phyloP scores from a whole-genome alignment of 1,140 invertebrate genomes.

The Chironomus tepperi region DNA sequence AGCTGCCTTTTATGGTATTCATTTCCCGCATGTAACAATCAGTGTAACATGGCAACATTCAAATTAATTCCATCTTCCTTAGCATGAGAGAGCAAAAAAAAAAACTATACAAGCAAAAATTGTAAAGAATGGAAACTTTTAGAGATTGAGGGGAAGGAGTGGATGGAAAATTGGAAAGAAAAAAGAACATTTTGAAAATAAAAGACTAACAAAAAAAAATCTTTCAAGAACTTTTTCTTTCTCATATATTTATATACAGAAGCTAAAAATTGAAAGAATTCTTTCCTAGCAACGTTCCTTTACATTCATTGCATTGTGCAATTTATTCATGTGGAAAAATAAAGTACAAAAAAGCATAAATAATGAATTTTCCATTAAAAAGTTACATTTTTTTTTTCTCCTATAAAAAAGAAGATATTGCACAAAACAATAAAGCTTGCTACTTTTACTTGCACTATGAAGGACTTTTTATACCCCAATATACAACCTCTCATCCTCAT shows the following conservation, averaged over 20 bases:
- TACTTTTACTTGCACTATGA: neutral
- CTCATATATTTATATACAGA: neutral
- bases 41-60: no score
- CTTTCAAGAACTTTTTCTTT: neutral
- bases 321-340: conserved; percentile 19
- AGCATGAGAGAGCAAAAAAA: neutral
- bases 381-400: neutral
- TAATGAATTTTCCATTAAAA: conserved; percentile 22
- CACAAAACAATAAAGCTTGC: neutral
- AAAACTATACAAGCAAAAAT: neutral
- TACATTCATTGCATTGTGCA: conserved; percentile 11
- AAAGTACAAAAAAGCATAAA: conserved; percentile 17
- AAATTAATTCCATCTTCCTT: no score
- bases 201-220: no score
- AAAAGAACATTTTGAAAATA: neutral
- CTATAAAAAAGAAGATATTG: neutral
- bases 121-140: neutral
- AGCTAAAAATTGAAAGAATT: neutral
- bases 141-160: neutral
- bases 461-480: neutral
- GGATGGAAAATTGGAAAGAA: no score
- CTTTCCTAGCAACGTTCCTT: neutral
- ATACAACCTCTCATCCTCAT: neutral
- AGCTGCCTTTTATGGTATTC: no score
- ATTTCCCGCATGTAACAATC: no score